These are phyloP conservation scores for Elysia chlorotica DNA, from an alignment of 1,140 invertebrate genomes.

Conservation along the genomic window DNA sequence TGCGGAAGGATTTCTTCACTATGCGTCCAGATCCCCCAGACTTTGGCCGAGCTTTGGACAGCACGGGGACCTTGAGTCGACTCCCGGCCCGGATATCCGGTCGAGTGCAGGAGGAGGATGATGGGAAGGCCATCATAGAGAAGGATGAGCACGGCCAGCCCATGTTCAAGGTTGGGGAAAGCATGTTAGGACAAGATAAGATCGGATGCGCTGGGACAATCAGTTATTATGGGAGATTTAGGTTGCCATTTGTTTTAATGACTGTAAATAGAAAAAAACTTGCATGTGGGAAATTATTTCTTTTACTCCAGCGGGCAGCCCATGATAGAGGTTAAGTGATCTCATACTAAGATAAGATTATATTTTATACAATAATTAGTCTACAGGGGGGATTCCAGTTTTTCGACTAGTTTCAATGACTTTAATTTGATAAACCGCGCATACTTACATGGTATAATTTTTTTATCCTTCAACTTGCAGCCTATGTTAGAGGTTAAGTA, in stretches of 20 bases:
- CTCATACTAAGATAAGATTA: neutral
- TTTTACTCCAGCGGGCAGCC: neutral
- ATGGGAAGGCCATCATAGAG: constrained; percentile 41
- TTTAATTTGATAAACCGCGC: too few species aligned
- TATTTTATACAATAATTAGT: too few species aligned
- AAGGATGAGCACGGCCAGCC: constrained; percentile 49
- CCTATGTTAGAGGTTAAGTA: too few species aligned
- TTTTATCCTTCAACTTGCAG: too few species aligned
- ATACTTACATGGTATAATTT: too few species aligned
- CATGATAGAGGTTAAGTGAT: neutral
- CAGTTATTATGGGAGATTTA: neutral
- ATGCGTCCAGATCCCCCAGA: constrained; percentile 39
- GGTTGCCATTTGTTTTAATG: neutral
- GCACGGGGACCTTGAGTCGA: neutral
- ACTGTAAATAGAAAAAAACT: neutral
- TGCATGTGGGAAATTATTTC: neutral
- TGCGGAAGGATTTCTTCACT: constrained; percentile 59
- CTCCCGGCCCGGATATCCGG: neutral
- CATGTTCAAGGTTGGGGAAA: constrained; percentile 44
- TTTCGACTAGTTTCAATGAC: too few species aligned
- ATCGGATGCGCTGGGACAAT: too few species aligned
- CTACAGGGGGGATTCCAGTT: too few species aligned
- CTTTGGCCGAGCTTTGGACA: neutral
- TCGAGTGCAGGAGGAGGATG: constrained; percentile 19
- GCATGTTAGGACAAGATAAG: too few species aligned